Evolutionary conservation across 2,113 vertebrate genomes (phyloP), one percentile per base, ranked within the genome.

Genomic region (Eurystomus gularis): DNA sequence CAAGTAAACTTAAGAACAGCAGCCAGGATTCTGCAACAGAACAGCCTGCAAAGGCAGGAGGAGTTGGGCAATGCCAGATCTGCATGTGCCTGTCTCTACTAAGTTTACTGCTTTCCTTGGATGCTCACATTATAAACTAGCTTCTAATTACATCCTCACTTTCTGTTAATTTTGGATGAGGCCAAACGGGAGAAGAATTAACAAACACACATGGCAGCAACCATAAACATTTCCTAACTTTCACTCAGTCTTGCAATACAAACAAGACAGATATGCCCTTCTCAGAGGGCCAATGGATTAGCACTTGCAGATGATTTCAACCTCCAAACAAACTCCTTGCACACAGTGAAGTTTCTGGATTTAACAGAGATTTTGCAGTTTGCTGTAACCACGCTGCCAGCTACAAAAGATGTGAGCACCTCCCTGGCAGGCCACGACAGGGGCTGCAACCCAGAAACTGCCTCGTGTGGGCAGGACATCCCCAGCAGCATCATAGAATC

Each of bases 101-200:
- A n/a, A 0, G 2, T 68, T 44, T 23, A 55, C 40, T 33, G 69
- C 65, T 33, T 66, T 40, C 40, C 39, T 33, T 29, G 46, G 69
- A 92, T 66, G 46, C 29, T 75, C 29, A 17, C 28, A 35, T n/a
- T 54, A 52, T 25, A 86, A 91, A 69, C 14, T 35, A 89, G 57
- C n/a, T 86, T 94, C 52, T 84, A 78, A 94, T 94, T 85, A 85
- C 66, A 87, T n/a, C 37, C 25, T 69, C 40, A 39, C 82, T 95
- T 93, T 88, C 81, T 85, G 35, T 80, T 90, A 3, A 92, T 58
- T 60, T 24, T 82, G 71, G 44, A 77, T 0, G 2, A 91, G 65
- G 49, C 81, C 70, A 92, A 96, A 92, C 76, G 44, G 29, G 29
- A 95, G 61, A 86, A 89, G 37, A 92, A 92, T 58, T 90, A 91